phyloP scores from a whole-genome alignment of 30 jellyfish, hydroid and myxozoan genomes.

The Hydractinia symbiolongicarpus region DNA sequence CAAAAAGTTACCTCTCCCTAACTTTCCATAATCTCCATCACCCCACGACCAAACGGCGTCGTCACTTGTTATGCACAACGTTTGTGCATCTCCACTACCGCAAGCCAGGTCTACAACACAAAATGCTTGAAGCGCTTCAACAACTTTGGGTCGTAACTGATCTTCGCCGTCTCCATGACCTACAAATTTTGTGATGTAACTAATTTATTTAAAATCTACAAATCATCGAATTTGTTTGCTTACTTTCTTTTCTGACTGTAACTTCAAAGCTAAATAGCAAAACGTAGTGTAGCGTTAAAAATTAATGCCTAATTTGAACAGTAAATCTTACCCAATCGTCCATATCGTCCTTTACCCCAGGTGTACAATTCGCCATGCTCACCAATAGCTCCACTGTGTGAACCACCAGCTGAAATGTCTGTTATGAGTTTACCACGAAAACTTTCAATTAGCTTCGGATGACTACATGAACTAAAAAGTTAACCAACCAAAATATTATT shows the following conservation, averaged over 20 bases:
- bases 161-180: slow-evolving; percentile 93
- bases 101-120: slow-evolving; percentile 75
- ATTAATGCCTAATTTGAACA: too few relatives aligned
- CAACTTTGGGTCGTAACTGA: slow-evolving; percentile 69
- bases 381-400: slow-evolving; percentile 90
- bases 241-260: too few relatives aligned
- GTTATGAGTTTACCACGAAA: slow-evolving; percentile 56
- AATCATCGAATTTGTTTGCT: too few relatives aligned
- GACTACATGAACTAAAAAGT: slow-evolving; percentile 44
- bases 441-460: slow-evolving; percentile 65
- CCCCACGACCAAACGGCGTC: slow-evolving; percentile 97
- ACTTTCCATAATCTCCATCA: slow-evolving; percentile 91
- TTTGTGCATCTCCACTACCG: slow-evolving; percentile 94
- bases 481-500: not conserved
- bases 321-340: slow-evolving; percentile 60
- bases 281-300: not conserved
- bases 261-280: not conserved
- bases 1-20: slow-evolving; percentile 51
- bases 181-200: not conserved
- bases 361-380: slow-evolving; percentile 67
- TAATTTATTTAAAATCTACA: too few relatives aligned
- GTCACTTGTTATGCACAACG: slow-evolving; percentile 72
- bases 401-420: slow-evolving; percentile 76
- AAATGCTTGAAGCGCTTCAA: slow-evolving; percentile 69
- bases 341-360: slow-evolving; percentile 96